Evolutionary conservation across 2,888 invertebrate genomes (phyloP), one percentile per base, ranked within the genome.

Genomic region (Phaedon cochleariae): DNA sequence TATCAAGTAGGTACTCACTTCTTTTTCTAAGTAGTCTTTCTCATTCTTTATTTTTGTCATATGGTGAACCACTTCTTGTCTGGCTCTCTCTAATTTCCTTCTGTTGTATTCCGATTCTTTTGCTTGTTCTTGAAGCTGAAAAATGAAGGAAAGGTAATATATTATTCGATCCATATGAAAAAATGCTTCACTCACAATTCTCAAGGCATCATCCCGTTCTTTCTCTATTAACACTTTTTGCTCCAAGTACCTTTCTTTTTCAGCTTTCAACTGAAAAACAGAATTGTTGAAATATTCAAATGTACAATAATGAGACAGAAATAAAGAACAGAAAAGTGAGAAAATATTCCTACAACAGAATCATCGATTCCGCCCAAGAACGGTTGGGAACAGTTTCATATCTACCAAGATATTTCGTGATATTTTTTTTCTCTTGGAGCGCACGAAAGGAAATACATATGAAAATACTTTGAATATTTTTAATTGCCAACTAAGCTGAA

Each of bases 11-110:
- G n/a, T n/a, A n/a, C n/a, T n/a, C n/a, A n/a, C 88, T 84, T 88
- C 88, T 79, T 84, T 80, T 78, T 88, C 87, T 59, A 87, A 81
- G 59, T 83, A 82, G 73, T 88, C 87, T 68, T 87, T 86, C 78
- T 88, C 87, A 37, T 85, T 84, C 54, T 86, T 85, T 71, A 88
- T 87, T 72, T 85, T 85, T 15, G 87, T 87, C 76, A 87, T 87
- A 77, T 87, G 88, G 63, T 85, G 84, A 69, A 88, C 85, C 46
- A 87, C 86, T 79, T 88, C 88, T 77, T 87, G 86, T 52, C 88
- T 81, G 7, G 88, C 88, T 67, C 85, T 81, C 77, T 88, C 88
- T 64, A 88, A 81, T 69, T 86, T 84, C 67, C 86, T 82, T 65
- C 87, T 83, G 37, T 85, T 87, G 62, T 83, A 83, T 79, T 88